These are phyloP conservation scores for Aphaenogaster ashmeadi DNA, from an alignment of 1,140 invertebrate species.

Conservation along the genomic window DNA sequence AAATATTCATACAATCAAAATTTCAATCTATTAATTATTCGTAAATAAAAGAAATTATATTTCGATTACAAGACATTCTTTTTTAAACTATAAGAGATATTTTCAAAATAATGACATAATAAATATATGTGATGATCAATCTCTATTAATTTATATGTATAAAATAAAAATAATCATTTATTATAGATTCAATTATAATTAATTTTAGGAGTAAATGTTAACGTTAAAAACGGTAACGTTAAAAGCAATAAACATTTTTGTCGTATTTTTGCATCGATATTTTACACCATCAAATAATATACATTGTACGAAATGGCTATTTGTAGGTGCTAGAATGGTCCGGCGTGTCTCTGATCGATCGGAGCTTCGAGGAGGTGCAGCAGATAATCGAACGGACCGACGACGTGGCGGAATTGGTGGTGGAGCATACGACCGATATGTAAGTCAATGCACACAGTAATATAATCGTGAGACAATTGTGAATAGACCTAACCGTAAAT, in stretches of 20 bases:
- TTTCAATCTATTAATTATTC: background rate
- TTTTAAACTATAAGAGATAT: background rate
- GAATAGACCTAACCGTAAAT: constrained; percentile 39
- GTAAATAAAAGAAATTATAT: background rate
- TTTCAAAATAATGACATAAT: background rate
- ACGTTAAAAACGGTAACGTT: background rate
- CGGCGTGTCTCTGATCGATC: constrained; percentile 94
- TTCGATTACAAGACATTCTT: background rate
- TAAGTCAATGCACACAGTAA: constrained; percentile 80
- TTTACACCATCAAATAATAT: constrained; percentile 13
- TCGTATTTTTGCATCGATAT: background rate
- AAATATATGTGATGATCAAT: background rate
- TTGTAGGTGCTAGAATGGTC: constrained; percentile 93
- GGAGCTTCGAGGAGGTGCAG: constrained; percentile 95
- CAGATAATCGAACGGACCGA: constrained; percentile 93
- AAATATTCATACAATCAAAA: background rate
- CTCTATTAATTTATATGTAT: background rate
- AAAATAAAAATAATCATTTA: background rate
- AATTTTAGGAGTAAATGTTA: background rate
- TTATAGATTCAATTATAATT: background rate
- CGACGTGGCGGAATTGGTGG: constrained; percentile 93
- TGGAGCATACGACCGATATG: constrained; percentile 93
- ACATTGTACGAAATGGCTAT: background rate
- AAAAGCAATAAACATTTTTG: background rate
- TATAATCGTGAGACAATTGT: constrained; percentile 8